These are phyloP conservation scores for Mesoligia furuncula DNA, from an alignment of 2,888 invertebrate species.

Conservation along the genomic window DNA sequence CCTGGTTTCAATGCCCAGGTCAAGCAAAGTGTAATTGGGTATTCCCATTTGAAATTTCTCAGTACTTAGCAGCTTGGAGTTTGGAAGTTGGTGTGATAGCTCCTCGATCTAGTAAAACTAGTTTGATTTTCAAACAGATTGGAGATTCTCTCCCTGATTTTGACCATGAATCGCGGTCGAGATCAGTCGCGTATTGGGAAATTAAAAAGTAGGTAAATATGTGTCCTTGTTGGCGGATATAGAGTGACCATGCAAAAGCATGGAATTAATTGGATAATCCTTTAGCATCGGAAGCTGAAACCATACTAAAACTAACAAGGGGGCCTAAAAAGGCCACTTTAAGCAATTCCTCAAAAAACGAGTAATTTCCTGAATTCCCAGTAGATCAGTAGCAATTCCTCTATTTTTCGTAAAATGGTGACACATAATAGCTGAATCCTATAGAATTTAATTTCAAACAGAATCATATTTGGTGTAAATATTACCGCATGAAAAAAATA, in stretches of 20 bases:
- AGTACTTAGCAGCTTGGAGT: too few species aligned
- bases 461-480: too few species aligned
- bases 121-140: not conserved
- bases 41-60: not conserved
- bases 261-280: not conserved
- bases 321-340: too few species aligned
- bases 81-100: not conserved
- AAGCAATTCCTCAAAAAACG: too few species aligned
- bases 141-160: not conserved
- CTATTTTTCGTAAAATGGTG: too few species aligned
- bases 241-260: not conserved
- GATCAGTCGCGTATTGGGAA: not conserved
- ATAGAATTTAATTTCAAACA: too few species aligned
- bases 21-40: not conserved
- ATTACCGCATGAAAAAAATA: too few species aligned
- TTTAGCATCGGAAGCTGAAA: slow-evolving; percentile 8
- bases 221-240: too few species aligned
- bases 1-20: not conserved
- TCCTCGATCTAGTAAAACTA: not conserved
- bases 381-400: too few species aligned
- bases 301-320: slow-evolving; percentile 7
- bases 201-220: not conserved
- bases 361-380: too few species aligned
- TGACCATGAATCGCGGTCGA: not conserved
- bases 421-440: too few species aligned